phyloP scores from a whole-genome alignment of 2,888 invertebrate species.

The Ellobium chinense region DNA sequence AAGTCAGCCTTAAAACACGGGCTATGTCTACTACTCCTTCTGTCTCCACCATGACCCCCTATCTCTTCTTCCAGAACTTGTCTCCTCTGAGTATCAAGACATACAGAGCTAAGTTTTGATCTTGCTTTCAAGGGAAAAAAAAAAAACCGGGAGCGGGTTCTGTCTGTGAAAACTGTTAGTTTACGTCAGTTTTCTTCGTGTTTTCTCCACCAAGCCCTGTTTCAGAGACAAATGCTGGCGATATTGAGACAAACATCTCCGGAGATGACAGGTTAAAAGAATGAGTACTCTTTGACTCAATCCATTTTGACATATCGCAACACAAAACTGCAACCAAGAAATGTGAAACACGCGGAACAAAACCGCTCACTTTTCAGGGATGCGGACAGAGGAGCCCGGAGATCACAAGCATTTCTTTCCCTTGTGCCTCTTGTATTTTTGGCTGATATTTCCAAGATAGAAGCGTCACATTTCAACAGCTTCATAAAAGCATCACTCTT shows the following conservation, averaged over 20 bases:
- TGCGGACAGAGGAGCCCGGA: not conserved
- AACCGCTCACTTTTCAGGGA: not conserved
- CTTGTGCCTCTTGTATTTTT: no score
- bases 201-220: not conserved
- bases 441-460: no score
- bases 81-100: no score
- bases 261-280: not conserved
- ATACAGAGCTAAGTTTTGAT: no score
- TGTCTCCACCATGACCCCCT: no score
- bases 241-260: not conserved
- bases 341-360: not conserved
- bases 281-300: conserved; percentile 18
- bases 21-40: no score
- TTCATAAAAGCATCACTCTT: not conserved
- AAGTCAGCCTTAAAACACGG: no score
- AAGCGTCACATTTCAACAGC: not conserved
- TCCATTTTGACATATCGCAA: not conserved
- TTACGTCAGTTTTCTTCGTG: no score
- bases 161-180: no score
- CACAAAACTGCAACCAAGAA: not conserved
- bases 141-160: no score
- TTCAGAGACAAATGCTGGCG: not conserved
- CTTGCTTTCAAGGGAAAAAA: no score
- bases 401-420: not conserved
- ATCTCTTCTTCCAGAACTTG: no score